Base-by-base conservation (phyloP, 2,888 invertebrate species). In the Meganola albula region DNA sequence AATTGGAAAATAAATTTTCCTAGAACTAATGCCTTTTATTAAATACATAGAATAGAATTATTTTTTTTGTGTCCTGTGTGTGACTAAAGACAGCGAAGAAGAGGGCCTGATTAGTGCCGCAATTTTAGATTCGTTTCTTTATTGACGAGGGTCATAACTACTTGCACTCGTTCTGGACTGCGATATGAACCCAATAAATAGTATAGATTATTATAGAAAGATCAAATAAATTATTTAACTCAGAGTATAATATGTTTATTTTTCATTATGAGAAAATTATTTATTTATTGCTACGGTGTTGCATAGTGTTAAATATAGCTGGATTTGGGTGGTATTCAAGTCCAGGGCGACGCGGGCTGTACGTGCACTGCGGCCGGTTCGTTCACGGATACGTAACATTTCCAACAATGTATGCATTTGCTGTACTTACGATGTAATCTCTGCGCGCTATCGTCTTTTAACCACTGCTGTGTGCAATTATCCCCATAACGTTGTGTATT, bases 391-490 rank as follows among this genome's bases (percentile, higher is more conserved):
- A 60, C 54, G 58, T 63, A 57, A 58, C 43, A 44, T 40, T 33
- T 34, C 37, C 18, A 34, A 40, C 35, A 45, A 35, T 48, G 50
- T 48, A 46, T 52, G 54, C 57, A 59, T 60, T 62, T 57, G 64
- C 68, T 68, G 76, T 77, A 75, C 76, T 76, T 76, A 75, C 58
- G 48, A 52, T 59, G 38, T 44, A 47, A 58, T 61, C 49, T 60
- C 58, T 69, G 66, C 64, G 63, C 65, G 65, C 76, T 74, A 64
- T 69, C 69, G 56, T 65, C 60, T 63, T 48, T 61, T 58, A 72
- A 70, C 70, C 70, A 70, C 77, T 68, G 69, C 71, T 71, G 70
- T 72, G 82, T 80, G 79, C 77, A 79, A 78, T 79, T 64, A 62
- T 68, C 53, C 56, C 64, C 73, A 58, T 71, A 63, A 69, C 64